phyloP scores from a whole-genome alignment of 2,888 invertebrate species.

The Caenorhabditis sp. region DNA sequence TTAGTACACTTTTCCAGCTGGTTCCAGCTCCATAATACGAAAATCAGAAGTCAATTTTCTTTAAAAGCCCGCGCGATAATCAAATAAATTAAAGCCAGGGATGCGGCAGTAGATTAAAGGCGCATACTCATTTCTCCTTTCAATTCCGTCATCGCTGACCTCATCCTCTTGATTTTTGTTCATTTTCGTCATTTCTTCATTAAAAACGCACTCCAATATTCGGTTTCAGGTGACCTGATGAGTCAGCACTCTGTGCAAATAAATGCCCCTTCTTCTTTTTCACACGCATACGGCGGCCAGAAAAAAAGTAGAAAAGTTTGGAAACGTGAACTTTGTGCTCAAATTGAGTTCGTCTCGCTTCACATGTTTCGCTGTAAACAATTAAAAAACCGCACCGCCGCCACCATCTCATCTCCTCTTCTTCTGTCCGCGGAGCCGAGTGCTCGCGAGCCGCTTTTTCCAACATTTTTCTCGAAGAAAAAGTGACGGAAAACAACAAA shows the following conservation, averaged over 20 bases:
- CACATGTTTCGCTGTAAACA: constrained; percentile 39
- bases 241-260: constrained; percentile 13
- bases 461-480: not conserved
- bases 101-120: too few species aligned
- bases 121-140: not conserved
- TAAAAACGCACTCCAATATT: not conserved
- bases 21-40: too few species aligned
- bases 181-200: not conserved
- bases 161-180: not conserved
- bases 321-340: too few species aligned
- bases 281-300: not conserved
- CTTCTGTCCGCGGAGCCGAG: not conserved
- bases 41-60: too few species aligned
- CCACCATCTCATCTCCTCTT: not conserved
- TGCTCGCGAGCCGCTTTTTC: not conserved
- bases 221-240: constrained; percentile 1
- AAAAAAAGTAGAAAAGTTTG: not conserved
- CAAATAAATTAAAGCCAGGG: too few species aligned
- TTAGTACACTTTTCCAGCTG: too few species aligned
- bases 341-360: constrained; percentile 36
- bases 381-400: too few species aligned
- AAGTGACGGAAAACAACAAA: not conserved
- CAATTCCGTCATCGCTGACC: not conserved
- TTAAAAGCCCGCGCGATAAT: too few species aligned
- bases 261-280: constrained; percentile 6